Base-by-base conservation (phyloP, 1,140 invertebrate genomes). In the Pinna nobilis region DNA sequence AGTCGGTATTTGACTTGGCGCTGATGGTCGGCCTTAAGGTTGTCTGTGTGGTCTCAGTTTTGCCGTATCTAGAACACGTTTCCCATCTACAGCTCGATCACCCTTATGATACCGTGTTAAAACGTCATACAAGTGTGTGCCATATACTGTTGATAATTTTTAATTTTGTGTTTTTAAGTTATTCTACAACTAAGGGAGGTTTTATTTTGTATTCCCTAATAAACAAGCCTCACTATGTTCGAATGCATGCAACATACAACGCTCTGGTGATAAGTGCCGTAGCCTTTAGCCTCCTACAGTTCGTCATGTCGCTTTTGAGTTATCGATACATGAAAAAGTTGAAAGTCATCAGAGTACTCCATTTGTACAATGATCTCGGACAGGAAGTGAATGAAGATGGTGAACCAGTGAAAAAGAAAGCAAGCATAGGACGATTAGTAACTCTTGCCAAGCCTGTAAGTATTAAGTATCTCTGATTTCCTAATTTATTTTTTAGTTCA, bases 1-100 rank as follows among this genome's bases (percentile, higher is more conserved):
- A 83, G 20, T 87, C 86, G 4, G 84, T 86, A 9, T 88, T 88
- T 82, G 87, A 88, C 71, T 64, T 87, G 25, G 86, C 81, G 3
- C 15, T 87, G 0, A 33, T 88, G 6, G 72, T 78, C 25, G 33
- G 64, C 7, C 9, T 82, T 1, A 88, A 87, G 74, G 55, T 80
- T 3, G 57, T 84, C 23, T 20, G 81, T 35, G 55, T 78, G n/a
- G 60, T 81, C 2, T 25, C 64, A 32, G 1, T 85, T 0, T 68
- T 80, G n/a, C 47, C 73, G 20, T 51, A 41, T 11, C 53, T 85
- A 53, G 86, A 88, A 64, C 67, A 77, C 25, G 57, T 60, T 15
- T 71, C 78, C 15, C 75, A 79, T 30, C 53, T 74, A 59, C 69
- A 76, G 41, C 74, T 85, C 30, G 77, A 87, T 25, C 20, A 69